Evolutionary conservation across 2,888 invertebrate genomes (phyloP), one percentile per base, ranked within the genome.

Genomic region (Perdita meconis): DNA sequence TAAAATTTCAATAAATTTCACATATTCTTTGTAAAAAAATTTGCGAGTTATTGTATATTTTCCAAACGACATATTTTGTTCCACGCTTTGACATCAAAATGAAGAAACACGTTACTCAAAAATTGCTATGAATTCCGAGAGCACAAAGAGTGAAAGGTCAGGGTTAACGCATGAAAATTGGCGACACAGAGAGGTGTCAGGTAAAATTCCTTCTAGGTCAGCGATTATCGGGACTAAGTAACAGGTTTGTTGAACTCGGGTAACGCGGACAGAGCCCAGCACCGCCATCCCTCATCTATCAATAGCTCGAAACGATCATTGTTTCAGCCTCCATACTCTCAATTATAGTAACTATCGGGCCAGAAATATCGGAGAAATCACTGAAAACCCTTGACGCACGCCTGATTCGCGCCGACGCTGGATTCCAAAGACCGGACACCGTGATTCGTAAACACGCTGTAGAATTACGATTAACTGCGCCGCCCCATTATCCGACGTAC

Each of bases 261-360:
- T 51, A 10, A 13, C 51, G 24, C 1, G 19, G 22, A 26, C n/a
- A n/a, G 6, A 51, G 24, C 24, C 22, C 10, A 24, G 19, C 24
- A 51, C 24, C 5, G 13, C 51, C 51, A 51, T 24, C 24, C 24
- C 51, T 6, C 24, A 16, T 51, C 24, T 51, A 51, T 24, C 51
- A 47, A 47, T 47, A 47, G 47, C 47, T 19, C 19, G 19, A 4
- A 47, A 47, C 60, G 40, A 16, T 59, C 40, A 59, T 67, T 59
- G 71, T 73, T 67, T 61, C 68, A 50, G 70, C 51, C 55, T 40
- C 68, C 64, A 57, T 69, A 61, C 82, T 78, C 82, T 22, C 55
- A 56, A 69, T 78, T 78, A 75, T 76, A 68, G 47, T 47, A 47
- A 47, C 10, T 47, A 47, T 47, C 47, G 12, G 22, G 47, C 47